Percentiles rank a stretch among this genome's conserved stretches.
phyloP scores from a whole-genome alignment of 1,140 invertebrate genomes.

The Xylocopa sonorina region DNA sequence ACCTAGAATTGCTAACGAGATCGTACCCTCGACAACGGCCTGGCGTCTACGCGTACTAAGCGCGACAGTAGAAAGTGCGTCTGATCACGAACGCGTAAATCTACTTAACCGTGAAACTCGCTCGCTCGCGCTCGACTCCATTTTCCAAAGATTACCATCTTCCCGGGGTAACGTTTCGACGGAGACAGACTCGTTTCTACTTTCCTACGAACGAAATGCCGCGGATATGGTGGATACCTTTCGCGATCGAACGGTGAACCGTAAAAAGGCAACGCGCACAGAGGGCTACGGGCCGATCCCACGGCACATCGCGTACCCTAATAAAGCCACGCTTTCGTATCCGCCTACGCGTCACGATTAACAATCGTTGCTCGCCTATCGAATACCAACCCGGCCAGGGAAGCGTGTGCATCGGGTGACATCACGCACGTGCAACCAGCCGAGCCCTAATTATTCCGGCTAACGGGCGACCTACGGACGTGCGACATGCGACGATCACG shows the following conservation, averaged over 20 bases:
- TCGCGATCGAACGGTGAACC: conserved; percentile 18
- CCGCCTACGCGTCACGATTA: conserved; percentile 73
- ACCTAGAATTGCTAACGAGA: too few species aligned
- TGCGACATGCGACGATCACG: conserved; percentile 10
- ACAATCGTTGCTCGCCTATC: conserved; percentile 60
- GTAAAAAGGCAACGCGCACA: conserved; percentile 39
- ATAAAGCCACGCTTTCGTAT: conserved; percentile 71
- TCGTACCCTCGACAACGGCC: background rate
- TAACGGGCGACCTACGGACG: conserved; percentile 59
- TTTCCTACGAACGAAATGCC: background rate
- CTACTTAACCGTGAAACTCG: conserved; percentile 1
- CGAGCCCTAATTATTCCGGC: conserved; percentile 63
- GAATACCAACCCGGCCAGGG: conserved; percentile 46
- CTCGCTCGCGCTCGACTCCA: background rate
- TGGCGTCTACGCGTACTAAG: background rate
- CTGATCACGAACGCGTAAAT: conserved; percentile 1
- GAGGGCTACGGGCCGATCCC: conserved; percentile 39
- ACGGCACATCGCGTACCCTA: conserved; percentile 49
- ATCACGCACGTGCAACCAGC: conserved; percentile 48
- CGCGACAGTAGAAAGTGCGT: background rate
- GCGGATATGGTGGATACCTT: conserved; percentile 12
- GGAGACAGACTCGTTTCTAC: conserved; percentile 9
- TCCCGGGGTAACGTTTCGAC: too few species aligned
- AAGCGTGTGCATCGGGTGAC: conserved; percentile 44
- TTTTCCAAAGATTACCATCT: background rate